phyloP scores from a whole-genome alignment of 2,888 invertebrate genomes.

The Megastigmus dorsalis region DNA sequence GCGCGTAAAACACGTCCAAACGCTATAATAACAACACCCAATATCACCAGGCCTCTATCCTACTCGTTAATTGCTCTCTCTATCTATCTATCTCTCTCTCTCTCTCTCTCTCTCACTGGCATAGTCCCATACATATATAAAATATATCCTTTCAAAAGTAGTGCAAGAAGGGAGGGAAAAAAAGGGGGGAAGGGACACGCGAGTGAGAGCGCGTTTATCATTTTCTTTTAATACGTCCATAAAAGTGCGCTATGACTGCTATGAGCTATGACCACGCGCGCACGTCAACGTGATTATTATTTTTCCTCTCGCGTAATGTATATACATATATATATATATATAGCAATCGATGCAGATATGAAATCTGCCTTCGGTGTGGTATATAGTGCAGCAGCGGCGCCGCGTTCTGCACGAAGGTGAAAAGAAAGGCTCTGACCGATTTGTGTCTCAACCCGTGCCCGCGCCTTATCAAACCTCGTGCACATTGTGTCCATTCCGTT shows the following conservation, averaged over 20 bases:
- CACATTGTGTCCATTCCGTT: conserved; percentile 7
- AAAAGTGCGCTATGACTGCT: neutral
- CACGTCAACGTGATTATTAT: conserved; percentile 36
- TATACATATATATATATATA: too few relatives aligned
- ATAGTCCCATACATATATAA: too few relatives aligned
- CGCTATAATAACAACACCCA: neutral
- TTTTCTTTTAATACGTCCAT: conserved; percentile 15
- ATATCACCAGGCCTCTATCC: too few relatives aligned
- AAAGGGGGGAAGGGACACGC: conserved; percentile 15
- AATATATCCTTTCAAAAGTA: too few relatives aligned
- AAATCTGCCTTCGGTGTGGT: neutral
- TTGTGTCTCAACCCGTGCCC: too few relatives aligned
- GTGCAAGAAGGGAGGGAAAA: too few relatives aligned
- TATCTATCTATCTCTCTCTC: neutral
- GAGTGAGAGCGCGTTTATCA: conserved; percentile 39
- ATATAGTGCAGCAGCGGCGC: too few relatives aligned
- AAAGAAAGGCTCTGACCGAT: conserved; percentile 8
- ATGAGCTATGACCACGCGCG: neutral
- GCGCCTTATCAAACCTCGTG: too few relatives aligned
- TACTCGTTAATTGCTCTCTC: conserved; percentile 32
- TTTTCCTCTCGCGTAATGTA: conserved; percentile 2
- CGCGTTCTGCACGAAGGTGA: neutral
- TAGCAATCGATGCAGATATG: conserved; percentile 9
- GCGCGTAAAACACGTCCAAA: neutral
- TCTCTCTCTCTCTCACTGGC: too few relatives aligned